These are phyloP conservation scores for Crotalus horridus DNA, from an alignment of 2,113 vertebrate genomes.

Conservation along the genomic window DNA sequence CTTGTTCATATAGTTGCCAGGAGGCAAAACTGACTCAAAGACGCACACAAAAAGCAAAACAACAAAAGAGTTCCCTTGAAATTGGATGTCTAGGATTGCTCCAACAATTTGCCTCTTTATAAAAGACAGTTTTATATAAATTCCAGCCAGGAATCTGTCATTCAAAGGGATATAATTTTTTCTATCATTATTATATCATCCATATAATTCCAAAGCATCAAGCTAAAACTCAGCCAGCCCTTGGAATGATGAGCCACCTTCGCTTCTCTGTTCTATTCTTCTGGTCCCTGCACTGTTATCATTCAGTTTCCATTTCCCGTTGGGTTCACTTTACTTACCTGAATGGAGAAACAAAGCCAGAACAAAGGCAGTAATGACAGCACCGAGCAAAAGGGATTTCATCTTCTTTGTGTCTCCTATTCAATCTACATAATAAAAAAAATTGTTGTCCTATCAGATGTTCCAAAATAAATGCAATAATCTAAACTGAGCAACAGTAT, in stretches of 20 bases:
- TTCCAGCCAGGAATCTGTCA: neutral
- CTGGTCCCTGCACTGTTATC: neutral
- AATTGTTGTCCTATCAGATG: neutral
- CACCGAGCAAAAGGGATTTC: neutral
- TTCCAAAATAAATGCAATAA: neutral
- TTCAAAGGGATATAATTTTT: neutral
- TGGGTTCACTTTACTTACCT: neutral
- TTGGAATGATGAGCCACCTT: neutral
- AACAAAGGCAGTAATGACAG: neutral
- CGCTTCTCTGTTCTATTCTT: neutral
- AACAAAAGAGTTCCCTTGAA: neutral
- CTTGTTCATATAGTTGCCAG: neutral
- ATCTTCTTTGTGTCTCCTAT: neutral
- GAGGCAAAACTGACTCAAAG: neutral
- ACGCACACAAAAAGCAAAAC: neutral
- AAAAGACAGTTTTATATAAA: neutral
- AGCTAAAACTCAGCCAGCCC: neutral
- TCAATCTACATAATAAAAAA: slow-evolving; percentile 8
- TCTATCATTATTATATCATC: neutral
- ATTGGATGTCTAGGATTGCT: neutral
- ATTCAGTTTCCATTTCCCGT: neutral
- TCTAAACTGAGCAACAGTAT: neutral
- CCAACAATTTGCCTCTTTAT: neutral
- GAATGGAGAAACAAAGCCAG: neutral
- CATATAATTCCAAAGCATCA: neutral